Conservation (phyloP, 2,797 vertebrate species). For the Enteromius argenteus region DNA sequence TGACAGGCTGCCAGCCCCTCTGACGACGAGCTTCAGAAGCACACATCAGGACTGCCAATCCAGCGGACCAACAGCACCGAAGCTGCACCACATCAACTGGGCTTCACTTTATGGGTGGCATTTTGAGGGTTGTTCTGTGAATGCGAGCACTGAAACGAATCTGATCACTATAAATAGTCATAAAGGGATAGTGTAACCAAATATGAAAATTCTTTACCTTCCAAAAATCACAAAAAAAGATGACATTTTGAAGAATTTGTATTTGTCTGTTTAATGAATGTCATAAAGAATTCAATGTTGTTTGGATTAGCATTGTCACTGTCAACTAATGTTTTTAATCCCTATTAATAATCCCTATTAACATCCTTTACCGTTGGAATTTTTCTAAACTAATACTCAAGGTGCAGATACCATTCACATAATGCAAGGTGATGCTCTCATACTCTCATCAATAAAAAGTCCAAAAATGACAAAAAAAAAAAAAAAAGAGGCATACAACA, state of each 20-base stretch:
- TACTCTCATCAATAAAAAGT: background rate
- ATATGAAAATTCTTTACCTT: background rate
- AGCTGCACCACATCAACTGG: background rate
- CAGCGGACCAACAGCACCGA: constrained; percentile 24
- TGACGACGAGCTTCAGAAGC: constrained; percentile 45
- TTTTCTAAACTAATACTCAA: background rate
- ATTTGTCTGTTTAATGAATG: background rate
- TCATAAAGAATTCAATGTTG: background rate
- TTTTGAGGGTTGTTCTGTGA: background rate
- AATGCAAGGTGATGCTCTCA: background rate
- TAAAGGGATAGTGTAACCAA: background rate
- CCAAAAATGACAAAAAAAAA: background rate
- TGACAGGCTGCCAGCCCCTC: constrained; percentile 54
- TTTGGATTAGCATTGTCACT: background rate
- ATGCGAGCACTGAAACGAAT: background rate
- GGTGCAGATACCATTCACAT: background rate
- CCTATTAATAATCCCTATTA: background rate
- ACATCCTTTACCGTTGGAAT: background rate
- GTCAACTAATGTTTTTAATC: too few species aligned
- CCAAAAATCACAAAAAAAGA: background rate
- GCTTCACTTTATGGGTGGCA: constrained; percentile 13
- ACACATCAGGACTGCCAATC: constrained; percentile 33
- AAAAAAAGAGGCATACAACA: background rate
- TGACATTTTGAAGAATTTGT: background rate
- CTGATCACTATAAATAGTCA: background rate